Conservation (phyloP, 2,113 vertebrate genomes). For the Plecotus auritus region DNA sequence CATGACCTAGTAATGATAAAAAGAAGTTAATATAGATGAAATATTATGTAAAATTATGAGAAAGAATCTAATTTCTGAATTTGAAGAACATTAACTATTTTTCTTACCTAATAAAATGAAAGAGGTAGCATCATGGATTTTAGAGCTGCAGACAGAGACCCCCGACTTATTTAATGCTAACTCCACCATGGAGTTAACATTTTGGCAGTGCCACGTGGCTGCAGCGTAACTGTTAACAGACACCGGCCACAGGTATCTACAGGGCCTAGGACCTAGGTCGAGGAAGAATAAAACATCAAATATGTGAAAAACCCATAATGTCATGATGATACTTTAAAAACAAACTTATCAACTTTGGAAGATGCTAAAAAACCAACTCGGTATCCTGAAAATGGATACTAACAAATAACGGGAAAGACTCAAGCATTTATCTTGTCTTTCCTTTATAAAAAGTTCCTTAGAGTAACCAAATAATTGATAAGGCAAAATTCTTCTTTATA, state of each 20-base stretch:
- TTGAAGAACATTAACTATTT: not conserved
- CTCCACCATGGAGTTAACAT: fast-evolving
- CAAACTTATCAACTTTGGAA: not conserved
- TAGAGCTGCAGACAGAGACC: not conserved
- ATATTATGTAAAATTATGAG: not conserved
- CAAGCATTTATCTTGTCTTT: not conserved
- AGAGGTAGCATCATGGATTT: not conserved
- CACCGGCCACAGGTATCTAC: not conserved
- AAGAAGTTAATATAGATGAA: not conserved
- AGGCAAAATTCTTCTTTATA: not conserved
- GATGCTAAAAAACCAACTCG: not conserved
- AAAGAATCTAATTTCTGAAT: not conserved
- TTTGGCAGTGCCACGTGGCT: not conserved
- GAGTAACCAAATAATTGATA: not conserved
- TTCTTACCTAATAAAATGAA: not conserved
- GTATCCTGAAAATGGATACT: not conserved
- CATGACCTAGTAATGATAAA: not conserved
- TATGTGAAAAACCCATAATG: not conserved
- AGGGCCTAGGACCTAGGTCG: not conserved
- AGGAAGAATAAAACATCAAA: not conserved
- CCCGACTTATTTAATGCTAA: not conserved
- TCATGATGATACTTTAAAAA: not conserved
- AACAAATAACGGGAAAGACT: not conserved
- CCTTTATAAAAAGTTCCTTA: not conserved
- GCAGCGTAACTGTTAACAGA: not conserved